Evolutionary conservation across 2,888 invertebrate genomes (phyloP).

Genomic region (Apodemia duryi): DNA sequence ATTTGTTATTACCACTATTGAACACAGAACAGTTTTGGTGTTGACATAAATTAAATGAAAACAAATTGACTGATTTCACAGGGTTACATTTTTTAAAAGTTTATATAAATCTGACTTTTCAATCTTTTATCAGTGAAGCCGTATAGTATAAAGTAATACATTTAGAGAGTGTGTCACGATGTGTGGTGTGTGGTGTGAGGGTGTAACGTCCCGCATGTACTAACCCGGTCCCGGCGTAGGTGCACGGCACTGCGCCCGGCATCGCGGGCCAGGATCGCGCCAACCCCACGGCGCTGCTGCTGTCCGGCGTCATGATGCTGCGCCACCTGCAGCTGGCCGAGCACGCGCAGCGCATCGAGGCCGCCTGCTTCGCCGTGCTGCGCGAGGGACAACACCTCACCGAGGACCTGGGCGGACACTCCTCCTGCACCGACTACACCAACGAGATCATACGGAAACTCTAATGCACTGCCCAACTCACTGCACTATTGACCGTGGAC

Average conservation of each 20-base stretch:
- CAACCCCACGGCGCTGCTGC: conserved; percentile 97
- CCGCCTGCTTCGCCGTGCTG: conserved; percentile 91
- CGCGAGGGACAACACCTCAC: conserved; percentile 90
- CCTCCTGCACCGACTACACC: conserved; percentile 96
- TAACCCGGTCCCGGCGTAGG: conserved; percentile 68
- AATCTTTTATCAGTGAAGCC: no score
- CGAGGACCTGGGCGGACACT: conserved; percentile 95
- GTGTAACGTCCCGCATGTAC: conserved; percentile 21
- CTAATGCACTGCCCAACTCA: conserved; percentile 29
- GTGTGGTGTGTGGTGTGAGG: no score
- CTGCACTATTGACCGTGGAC: neutral
- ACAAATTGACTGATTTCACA: no score
- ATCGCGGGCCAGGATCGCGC: conserved; percentile 98
- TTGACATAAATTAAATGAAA: no score
- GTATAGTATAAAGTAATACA: no score
- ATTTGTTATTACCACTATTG: no score
- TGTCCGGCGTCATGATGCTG: conserved; percentile 99
- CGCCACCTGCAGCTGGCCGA: conserved; percentile 89
- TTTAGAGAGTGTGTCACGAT: no score
- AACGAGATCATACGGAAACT: conserved; percentile 85
- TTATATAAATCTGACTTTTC: no score
- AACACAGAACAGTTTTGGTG: no score
- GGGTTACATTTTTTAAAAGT: no score
- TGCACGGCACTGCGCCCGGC: conserved; percentile 97
- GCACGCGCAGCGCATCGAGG: conserved; percentile 88